Evolutionary conservation across 1,140 invertebrate genomes (phyloP).

Genomic region (Drosophila sproati): DNA sequence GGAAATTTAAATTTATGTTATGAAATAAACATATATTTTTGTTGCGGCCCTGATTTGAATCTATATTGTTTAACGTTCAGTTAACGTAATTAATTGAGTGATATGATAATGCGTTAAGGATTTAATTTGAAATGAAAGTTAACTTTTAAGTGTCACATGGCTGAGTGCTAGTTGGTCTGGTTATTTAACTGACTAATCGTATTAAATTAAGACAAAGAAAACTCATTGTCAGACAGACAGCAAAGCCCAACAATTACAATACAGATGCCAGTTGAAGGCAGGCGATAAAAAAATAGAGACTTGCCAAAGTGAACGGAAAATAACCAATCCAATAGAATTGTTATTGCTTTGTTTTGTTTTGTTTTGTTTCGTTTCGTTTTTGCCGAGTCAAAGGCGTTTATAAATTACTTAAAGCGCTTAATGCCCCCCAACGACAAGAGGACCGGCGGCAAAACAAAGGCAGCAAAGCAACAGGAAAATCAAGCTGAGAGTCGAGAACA

Average conservation of each 20-base stretch:
- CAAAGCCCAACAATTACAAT: conserved; percentile 43
- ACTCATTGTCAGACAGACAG: conserved; percentile 17
- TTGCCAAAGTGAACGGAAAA: conserved; percentile 13
- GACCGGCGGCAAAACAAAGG: conserved; percentile 1
- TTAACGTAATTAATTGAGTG: no score
- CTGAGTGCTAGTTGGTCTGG: background rate
- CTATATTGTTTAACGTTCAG: no score
- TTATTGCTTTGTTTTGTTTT: conserved; percentile 58
- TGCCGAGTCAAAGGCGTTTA: conserved; percentile 71
- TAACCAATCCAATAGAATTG: conserved; percentile 73
- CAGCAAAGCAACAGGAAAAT: conserved; percentile 19
- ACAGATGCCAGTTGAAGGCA: conserved; percentile 12
- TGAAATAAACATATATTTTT: no score
- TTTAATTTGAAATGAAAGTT: background rate
- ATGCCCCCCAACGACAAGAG: conserved; percentile 55
- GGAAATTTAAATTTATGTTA: no score
- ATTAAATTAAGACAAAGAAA: conserved; percentile 73
- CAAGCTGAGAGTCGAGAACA: conserved; percentile 27
- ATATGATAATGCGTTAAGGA: no score
- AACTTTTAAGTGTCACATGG: background rate
- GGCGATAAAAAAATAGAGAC: conserved; percentile 21
- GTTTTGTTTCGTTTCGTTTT: conserved; percentile 33
- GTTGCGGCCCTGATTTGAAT: no score
- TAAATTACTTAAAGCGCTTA: conserved; percentile 83
- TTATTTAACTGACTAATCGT: conserved; percentile 61